These are phyloP conservation scores for Halictus ligatus DNA, from an alignment of 2,888 invertebrate genomes.

Conservation along the genomic window DNA sequence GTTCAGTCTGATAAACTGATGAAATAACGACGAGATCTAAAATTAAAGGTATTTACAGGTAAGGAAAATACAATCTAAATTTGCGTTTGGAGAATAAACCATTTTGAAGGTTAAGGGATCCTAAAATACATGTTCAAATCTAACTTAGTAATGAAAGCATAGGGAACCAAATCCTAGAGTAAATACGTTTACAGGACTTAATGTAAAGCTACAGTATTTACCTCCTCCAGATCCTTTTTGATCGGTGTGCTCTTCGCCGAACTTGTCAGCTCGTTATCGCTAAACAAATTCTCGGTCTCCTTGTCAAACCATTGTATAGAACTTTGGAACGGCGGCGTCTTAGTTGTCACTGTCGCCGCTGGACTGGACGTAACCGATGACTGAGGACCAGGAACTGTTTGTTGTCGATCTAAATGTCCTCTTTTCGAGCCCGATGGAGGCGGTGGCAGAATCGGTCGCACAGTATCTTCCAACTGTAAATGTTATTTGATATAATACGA, in stretches of 20 bases:
- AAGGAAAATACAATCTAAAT: not conserved
- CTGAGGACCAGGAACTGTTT: constrained; percentile 76
- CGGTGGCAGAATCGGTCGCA: constrained; percentile 81
- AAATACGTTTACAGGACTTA: not conserved
- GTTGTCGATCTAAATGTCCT: constrained; percentile 80
- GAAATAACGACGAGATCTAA: constrained; percentile 4
- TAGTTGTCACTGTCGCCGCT: constrained; percentile 75
- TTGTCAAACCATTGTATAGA: constrained; percentile 85
- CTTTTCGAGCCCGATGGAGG: constrained; percentile 81
- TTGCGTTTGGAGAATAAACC: not conserved
- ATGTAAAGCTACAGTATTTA: constrained; percentile 58
- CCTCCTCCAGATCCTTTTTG: constrained; percentile 79
- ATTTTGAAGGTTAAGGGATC: not conserved
- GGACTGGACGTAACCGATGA: constrained; percentile 80
- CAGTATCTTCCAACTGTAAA: constrained; percentile 78
- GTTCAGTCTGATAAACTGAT: not conserved
- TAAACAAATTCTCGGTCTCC: constrained; percentile 84
- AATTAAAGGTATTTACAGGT: not conserved
- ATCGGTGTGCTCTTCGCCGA: constrained; percentile 72
- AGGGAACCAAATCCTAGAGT: constrained; percentile 10
- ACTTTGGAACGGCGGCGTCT: constrained; percentile 79
- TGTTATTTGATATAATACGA: not conserved
- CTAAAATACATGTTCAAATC: not conserved
- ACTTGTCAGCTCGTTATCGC: constrained; percentile 81
- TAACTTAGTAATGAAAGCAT: constrained; percentile 8